Conservation (phyloP, 2,888 invertebrate genomes). For the Netelia melanura region DNA sequence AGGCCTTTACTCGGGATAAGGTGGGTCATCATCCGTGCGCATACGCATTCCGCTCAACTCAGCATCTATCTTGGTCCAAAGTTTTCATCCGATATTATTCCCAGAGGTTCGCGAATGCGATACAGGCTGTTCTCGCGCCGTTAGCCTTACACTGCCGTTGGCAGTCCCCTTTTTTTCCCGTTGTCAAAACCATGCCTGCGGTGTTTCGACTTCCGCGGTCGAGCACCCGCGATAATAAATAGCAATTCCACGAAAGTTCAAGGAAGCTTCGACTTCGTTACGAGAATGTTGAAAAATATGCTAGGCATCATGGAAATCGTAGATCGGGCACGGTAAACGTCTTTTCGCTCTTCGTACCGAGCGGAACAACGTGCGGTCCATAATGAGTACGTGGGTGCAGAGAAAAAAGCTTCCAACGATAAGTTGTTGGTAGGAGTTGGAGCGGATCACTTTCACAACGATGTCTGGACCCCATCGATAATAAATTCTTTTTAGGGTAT, state of each 20-base stretch:
- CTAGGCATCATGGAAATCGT: background rate
- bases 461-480: background rate
- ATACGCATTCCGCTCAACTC: slow-evolving; percentile 24
- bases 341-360: background rate
- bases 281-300: background rate
- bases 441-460: background rate
- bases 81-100: slow-evolving; percentile 74
- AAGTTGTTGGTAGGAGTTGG: background rate
- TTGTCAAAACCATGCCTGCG: slow-evolving; percentile 19
- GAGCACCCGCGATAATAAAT: slow-evolving; percentile 66
- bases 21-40: slow-evolving; percentile 23
- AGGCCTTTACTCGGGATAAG: slow-evolving; percentile 21
- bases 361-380: background rate
- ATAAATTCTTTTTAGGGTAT: slow-evolving; percentile 43
- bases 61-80: slow-evolving; percentile 74
- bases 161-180: slow-evolving; percentile 52
- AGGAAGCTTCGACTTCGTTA: slow-evolving; percentile 69
- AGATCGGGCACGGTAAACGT: background rate
- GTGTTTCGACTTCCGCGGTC: slow-evolving; percentile 13
- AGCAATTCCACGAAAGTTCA: slow-evolving; percentile 69
- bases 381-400: background rate
- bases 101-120: slow-evolving; percentile 47
- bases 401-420: background rate
- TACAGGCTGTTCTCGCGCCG: slow-evolving; percentile 21
- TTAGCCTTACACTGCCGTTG: slow-evolving; percentile 43